phyloP scores from a whole-genome alignment of 2,113 vertebrate species.

The Forbesichthys agassizii region DNA sequence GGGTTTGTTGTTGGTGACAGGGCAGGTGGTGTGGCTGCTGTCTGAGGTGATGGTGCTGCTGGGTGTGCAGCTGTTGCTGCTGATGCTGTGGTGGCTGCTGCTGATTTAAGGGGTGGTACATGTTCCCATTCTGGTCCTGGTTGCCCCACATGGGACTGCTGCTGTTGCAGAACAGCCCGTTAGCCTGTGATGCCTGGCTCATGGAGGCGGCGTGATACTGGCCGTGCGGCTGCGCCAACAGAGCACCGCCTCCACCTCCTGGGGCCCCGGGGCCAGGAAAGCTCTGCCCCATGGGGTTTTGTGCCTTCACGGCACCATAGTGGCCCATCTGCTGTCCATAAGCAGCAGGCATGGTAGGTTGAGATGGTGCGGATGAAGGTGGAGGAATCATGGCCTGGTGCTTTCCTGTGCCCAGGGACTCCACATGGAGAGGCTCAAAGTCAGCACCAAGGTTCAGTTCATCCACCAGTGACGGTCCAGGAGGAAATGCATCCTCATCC shows the following conservation, averaged over 20 bases:
- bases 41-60: conserved; percentile 68
- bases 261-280: conserved; percentile 75
- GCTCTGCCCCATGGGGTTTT: conserved; percentile 76
- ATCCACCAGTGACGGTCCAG: conserved; percentile 92
- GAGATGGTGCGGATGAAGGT: conserved; percentile 50
- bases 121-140: conserved; percentile 79
- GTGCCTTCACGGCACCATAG: conserved; percentile 84
- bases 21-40: conserved; percentile 59
- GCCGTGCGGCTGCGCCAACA: conserved; percentile 83
- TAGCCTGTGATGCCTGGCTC: conserved; percentile 84
- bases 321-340: conserved; percentile 87
- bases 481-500: conserved; percentile 88
- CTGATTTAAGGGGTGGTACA: conserved; percentile 67
- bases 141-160: conserved; percentile 94
- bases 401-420: conserved; percentile 84
- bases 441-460: conserved; percentile 92
- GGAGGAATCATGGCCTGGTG: conserved; percentile 70
- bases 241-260: conserved; percentile 64
- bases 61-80: conserved; percentile 69
- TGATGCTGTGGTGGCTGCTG: conserved; percentile 65
- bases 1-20: conserved; percentile 54
- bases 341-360: conserved; percentile 57
- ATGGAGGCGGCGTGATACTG: conserved; percentile 86
- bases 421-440: conserved; percentile 92
- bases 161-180: conserved; percentile 91